Evolutionary conservation across 30 jellyfish, hydroid and myxozoan genomes (phyloP), one percentile per base, ranked within the genome.

Genomic region (Turritopsis rubra): DNA sequence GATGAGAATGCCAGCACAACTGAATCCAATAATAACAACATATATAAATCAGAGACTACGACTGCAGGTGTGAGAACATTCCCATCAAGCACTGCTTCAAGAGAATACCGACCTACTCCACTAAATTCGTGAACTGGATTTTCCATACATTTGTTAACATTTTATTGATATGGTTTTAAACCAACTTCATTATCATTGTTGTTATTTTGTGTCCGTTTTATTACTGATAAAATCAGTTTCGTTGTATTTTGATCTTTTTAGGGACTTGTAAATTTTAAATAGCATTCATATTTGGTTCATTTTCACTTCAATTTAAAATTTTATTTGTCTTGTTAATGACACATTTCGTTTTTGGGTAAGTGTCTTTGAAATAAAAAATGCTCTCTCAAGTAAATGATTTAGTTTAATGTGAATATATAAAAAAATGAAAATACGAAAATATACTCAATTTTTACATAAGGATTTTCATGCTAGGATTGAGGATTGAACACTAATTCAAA

Each of bases 11-110:
- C 52, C 30, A 54, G 53, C 31, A 1, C 77, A n/a, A 23, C 30
- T 68, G 77, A 68, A 68, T n/a, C 77, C 9, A 68, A 68, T 22
- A 68, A 68, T 68, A 68, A 68, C 77, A 68, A 68, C 19, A 19
- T 68, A 23, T 68, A 68, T 27, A 23, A 68, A 22, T n/a, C 28
- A n/a, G 22, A 68, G 17, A n/a, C 77, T 68, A 16, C 30, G 9
- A 8, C 77, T n/a, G 9, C 77, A 19, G 30, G 16, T 68, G 21
- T n/a, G n/a, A n/a, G n/a, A n/a, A n/a, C n/a, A n/a, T n/a, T n/a
- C n/a, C n/a, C n/a, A n/a, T n/a, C 77, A 68, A 68, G 31, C 16
- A 68, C 30, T 23, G 30, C 28, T n/a, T 68, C 77, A 8, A 27
- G 16, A 19, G 30, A 68, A 23, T 68, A 68, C 21, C 9, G 31